Evolutionary conservation across 2,113 vertebrate genomes (phyloP).

Genomic region (Melanostigma gelatinosum): DNA sequence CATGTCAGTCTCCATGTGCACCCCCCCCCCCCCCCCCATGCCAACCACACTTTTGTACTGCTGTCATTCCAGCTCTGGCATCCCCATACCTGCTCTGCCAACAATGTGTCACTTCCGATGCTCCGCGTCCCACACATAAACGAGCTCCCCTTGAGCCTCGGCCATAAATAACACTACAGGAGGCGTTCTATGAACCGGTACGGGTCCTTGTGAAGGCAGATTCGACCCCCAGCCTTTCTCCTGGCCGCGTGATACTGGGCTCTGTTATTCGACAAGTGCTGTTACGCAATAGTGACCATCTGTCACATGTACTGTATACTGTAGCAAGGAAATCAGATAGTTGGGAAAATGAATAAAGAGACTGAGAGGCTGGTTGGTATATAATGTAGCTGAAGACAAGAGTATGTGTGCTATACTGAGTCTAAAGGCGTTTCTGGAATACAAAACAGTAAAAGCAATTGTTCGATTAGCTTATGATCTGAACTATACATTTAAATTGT

Average conservation of each 20-base stretch:
- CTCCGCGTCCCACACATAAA: slow-evolving; percentile 25
- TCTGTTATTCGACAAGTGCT: slow-evolving; percentile 24
- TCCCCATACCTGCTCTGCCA: slow-evolving; percentile 58
- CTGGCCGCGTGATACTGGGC: slow-evolving; percentile 15
- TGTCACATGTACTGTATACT: slow-evolving; percentile 19
- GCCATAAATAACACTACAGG: slow-evolving; percentile 60
- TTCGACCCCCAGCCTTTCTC: slow-evolving; percentile 21
- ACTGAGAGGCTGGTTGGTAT: not conserved
- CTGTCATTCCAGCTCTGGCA: slow-evolving; percentile 53
- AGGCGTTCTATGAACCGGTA: slow-evolving; percentile 52
- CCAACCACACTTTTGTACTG: slow-evolving; percentile 40
- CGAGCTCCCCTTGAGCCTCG: slow-evolving; percentile 6
- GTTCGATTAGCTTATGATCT: not conserved
- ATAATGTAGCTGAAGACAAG: not conserved
- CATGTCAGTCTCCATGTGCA: slow-evolving; percentile 32
- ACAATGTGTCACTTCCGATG: slow-evolving; percentile 78
- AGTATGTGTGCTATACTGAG: not conserved
- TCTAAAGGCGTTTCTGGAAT: not conserved
- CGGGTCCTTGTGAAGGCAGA: slow-evolving; percentile 33
- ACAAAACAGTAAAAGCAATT: not conserved
- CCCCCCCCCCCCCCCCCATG: too few species aligned
- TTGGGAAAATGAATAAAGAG: not conserved
- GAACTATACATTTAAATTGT: not conserved
- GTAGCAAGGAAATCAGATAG: slow-evolving; percentile 5
- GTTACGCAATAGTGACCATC: slow-evolving; percentile 25